A percentile compares a stretch with the other conserved stretches of the same genome.
These are phyloP conservation scores for Dreissena polymorpha DNA, from an alignment of 1,140 invertebrate species.

Conservation along the genomic window DNA sequence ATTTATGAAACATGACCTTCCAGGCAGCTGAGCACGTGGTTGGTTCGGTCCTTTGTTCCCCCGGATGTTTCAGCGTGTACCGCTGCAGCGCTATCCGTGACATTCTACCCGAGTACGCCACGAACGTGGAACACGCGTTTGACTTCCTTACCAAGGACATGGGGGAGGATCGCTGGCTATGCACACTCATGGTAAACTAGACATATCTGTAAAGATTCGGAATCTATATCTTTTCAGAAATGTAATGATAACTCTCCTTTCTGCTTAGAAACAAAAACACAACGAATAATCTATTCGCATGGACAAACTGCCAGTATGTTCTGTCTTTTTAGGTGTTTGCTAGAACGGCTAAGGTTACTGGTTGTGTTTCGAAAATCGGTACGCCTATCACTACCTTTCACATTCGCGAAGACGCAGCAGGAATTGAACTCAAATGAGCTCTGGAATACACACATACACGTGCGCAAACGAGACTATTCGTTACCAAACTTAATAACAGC, in stretches of 20 bases:
- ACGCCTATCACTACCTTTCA: too few species aligned
- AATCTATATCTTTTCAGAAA: not conserved
- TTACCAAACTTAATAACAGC: too few species aligned
- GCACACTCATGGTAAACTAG: conserved; percentile 70
- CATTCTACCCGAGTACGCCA: conserved; percentile 85
- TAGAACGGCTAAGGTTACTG: too few species aligned
- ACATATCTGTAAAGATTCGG: not conserved
- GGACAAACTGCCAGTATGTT: too few species aligned
- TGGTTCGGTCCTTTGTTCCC: conserved; percentile 80
- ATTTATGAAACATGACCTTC: conserved; percentile 1
- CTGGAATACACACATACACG: too few species aligned
- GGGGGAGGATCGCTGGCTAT: conserved; percentile 80
- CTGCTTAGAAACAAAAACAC: not conserved
- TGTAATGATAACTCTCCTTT: too few species aligned
- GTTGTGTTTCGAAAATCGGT: too few species aligned
- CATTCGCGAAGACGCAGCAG: too few species aligned
- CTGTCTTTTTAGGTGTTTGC: too few species aligned
- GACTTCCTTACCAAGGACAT: conserved; percentile 99
- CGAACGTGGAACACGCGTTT: conserved; percentile 93
- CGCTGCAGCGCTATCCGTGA: conserved; percentile 89
- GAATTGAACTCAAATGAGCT: too few species aligned
- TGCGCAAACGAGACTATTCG: too few species aligned
- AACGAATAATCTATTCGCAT: not conserved
- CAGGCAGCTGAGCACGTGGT: conserved; percentile 76
- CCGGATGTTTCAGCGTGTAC: conserved; percentile 99